Evolutionary conservation across 2,797 vertebrate genomes (phyloP).

Genomic region (Streptopelia turtur): DNA sequence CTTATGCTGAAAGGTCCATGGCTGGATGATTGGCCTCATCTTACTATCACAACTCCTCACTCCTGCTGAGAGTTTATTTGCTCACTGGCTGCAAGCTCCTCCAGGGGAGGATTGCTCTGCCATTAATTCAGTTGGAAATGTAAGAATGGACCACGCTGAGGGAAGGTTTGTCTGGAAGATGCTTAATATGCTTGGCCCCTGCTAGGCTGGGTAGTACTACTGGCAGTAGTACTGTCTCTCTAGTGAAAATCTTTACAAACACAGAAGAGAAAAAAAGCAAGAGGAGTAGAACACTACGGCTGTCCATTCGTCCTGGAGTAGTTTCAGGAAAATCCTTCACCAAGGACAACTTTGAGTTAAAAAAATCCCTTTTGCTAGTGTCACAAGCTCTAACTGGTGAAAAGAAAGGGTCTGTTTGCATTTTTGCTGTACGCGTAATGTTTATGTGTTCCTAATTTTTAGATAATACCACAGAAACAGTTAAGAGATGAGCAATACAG

Average conservation of each 20-base stretch:
- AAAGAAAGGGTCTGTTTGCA: not conserved
- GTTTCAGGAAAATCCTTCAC: not conserved
- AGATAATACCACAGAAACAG: not conserved
- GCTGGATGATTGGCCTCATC: not conserved
- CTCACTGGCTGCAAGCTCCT: not conserved
- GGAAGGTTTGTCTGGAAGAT: constrained; percentile 7
- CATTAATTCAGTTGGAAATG: not conserved
- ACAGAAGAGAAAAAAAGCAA: not conserved
- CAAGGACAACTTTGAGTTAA: not conserved
- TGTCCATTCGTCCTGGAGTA: not conserved
- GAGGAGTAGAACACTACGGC: not conserved
- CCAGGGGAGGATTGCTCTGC: not conserved
- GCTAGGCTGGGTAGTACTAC: no score
- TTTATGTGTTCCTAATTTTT: not conserved
- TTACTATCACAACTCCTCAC: not conserved
- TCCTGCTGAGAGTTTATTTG: not conserved
- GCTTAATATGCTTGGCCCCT: not conserved
- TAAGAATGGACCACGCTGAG: constrained; percentile 3
- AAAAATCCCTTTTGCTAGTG: not conserved
- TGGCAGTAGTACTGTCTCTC: not conserved
- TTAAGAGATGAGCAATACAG: not conserved
- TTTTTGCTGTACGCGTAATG: not conserved
- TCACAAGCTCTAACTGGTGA: not conserved
- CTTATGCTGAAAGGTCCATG: not conserved
- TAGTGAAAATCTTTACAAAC: constrained; percentile 11